Conservation (phyloP, 2,888 invertebrate species). For the Glaucopsyche alexis region DNA sequence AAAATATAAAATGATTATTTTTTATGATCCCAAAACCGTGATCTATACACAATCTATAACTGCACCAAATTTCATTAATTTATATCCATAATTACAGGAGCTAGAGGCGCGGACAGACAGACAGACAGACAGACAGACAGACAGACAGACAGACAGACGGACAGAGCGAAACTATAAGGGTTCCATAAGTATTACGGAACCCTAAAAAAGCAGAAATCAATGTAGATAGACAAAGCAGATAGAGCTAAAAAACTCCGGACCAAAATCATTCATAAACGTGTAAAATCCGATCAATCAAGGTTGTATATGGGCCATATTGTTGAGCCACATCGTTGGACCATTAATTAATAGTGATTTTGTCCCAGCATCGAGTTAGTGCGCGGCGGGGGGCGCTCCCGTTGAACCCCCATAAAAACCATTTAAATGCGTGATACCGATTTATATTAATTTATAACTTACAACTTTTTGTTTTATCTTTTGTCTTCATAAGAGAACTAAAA, state of each 20-base stretch:
- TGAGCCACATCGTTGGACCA: not conserved
- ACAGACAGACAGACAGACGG: too few relatives aligned
- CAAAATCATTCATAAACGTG: constrained; percentile 32
- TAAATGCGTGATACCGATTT: constrained; percentile 7
- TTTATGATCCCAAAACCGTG: too few relatives aligned
- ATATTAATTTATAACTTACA: constrained; percentile 17
- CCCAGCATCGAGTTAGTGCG: constrained; percentile 18
- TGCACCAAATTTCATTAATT: too few relatives aligned
- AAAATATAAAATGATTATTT: too few relatives aligned
- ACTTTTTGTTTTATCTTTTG: not conserved
- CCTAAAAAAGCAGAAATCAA: not conserved
- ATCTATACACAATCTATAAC: too few relatives aligned
- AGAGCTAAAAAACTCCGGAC: not conserved
- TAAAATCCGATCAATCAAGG: constrained; percentile 19
- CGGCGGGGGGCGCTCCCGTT: constrained; percentile 11
- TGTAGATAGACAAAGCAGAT: not conserved
- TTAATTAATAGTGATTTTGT: constrained; percentile 19
- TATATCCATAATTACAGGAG: too few relatives aligned
- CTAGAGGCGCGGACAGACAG: too few relatives aligned
- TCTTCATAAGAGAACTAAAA: not conserved
- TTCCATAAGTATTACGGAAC: too few relatives aligned
- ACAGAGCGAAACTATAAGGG: too few relatives aligned
- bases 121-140: too few relatives aligned
- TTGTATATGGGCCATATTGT: not conserved
- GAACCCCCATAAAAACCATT: constrained; percentile 16